A percentile compares a stretch with the other conserved stretches of the same genome.
phyloP scores from a whole-genome alignment of 2,113 vertebrate species.

The Phaethon lepturus region DNA sequence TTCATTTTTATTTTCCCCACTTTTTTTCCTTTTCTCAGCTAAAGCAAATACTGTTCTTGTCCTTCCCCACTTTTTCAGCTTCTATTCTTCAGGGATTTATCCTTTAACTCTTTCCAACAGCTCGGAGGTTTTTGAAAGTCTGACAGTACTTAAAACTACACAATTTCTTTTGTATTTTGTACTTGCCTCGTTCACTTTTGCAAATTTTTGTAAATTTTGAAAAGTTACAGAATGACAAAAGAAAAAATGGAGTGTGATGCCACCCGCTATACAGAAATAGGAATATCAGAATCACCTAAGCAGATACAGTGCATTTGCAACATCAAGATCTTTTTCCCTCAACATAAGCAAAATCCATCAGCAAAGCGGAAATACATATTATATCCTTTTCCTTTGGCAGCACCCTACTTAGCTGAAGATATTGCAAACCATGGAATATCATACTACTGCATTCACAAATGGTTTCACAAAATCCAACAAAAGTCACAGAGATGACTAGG shows the following conservation, averaged over 20 bases:
- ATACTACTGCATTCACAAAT: neutral
- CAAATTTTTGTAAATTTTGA: neutral
- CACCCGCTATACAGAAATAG: fast-evolving
- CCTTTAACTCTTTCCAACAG: neutral
- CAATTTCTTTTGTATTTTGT: neutral
- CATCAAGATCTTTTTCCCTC: neutral
- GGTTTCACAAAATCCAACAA: neutral
- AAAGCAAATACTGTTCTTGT: neutral
- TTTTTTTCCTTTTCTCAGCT: neutral
- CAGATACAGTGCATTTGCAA: neutral
- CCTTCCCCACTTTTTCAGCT: neutral
- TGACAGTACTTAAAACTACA: neutral
- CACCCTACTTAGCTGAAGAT: neutral
- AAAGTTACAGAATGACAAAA: neutral
- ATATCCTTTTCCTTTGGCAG: neutral
- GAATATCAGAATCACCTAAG: neutral
- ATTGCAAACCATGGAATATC: neutral
- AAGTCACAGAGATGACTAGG: neutral
- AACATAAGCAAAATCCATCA: neutral
- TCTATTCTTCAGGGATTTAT: neutral
- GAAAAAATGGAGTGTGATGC: neutral
- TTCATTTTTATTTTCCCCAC: neutral
- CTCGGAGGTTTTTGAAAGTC: neutral
- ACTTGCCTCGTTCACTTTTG: neutral
- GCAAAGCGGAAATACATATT: neutral